phyloP scores from a whole-genome alignment of 1,140 invertebrate genomes.

The Charaxes varanes region DNA sequence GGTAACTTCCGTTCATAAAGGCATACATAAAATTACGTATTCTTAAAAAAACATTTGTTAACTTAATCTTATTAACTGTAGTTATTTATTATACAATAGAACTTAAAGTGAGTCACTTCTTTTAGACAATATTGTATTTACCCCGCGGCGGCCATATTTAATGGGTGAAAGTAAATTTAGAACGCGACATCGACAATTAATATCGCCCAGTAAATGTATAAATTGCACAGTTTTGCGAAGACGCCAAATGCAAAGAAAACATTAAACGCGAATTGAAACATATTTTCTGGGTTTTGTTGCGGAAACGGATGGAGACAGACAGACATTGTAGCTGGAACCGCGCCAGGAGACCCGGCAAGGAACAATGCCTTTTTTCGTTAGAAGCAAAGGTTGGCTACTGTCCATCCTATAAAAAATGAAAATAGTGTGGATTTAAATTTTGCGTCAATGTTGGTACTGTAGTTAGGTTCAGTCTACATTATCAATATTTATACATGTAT shows the following conservation, averaged over 20 bases:
- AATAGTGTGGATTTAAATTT: no score
- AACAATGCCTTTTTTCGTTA: constrained; percentile 20
- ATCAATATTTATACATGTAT: no score
- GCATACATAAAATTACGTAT: no score
- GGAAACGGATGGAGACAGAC: constrained; percentile 45
- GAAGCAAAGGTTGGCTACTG: constrained; percentile 14
- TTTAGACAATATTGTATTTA: no score
- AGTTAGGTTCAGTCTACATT: no score
- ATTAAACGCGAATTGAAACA: constrained; percentile 35
- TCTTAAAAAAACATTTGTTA: no score
- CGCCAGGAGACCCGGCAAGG: constrained; percentile 22
- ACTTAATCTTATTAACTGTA: no score
- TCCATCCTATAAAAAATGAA: constrained; percentile 20
- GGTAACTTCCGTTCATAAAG: no score
- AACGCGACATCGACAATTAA: constrained; percentile 1
- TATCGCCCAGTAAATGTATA: constrained; percentile 7
- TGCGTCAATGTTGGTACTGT: no score
- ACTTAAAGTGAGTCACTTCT: no score
- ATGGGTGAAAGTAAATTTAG: constrained; percentile 1
- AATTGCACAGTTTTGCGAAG: constrained; percentile 17
- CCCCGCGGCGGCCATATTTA: not conserved
- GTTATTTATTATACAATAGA: no score
- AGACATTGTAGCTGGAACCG: constrained; percentile 32
- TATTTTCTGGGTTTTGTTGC: constrained; percentile 34
- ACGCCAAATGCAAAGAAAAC: constrained; percentile 35